Evolutionary conservation across 2,888 invertebrate species (phyloP).

Genomic region (Linnaemya tessellans): DNA sequence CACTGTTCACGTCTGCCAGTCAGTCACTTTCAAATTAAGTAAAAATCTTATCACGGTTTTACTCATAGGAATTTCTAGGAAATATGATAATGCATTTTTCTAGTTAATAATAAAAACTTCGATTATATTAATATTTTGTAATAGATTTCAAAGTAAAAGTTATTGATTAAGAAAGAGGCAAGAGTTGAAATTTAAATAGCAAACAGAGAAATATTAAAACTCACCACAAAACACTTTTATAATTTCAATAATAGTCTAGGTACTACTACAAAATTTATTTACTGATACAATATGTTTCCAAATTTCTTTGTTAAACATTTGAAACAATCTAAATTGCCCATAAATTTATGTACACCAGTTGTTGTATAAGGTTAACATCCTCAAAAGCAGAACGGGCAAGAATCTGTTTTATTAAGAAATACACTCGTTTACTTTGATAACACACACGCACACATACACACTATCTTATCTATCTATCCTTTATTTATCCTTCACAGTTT

Average conservation of each 20-base stretch:
- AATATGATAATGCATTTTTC: slow-evolving; percentile 37
- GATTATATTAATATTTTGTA: neutral
- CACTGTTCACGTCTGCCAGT: neutral
- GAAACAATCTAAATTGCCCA: neutral
- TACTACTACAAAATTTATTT: neutral
- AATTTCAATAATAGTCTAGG: neutral
- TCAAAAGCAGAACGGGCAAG: neutral
- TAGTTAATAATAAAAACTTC: neutral
- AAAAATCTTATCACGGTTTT: slow-evolving; percentile 33
- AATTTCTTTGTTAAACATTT: neutral
- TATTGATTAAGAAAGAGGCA: neutral
- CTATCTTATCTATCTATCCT: slow-evolving; percentile 34
- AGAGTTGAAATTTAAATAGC: neutral
- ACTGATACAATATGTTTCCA: neutral
- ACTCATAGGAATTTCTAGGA: slow-evolving; percentile 30
- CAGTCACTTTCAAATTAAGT: neutral
- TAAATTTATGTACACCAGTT: neutral
- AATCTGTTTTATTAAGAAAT: neutral
- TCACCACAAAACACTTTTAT: neutral
- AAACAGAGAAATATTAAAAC: neutral
- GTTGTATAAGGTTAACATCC: neutral
- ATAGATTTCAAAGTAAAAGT: neutral
- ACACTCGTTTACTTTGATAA: slow-evolving; percentile 14
- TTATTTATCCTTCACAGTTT: slow-evolving; percentile 37
- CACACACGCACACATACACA: neutral